Base-by-base conservation (phyloP, 2,797 vertebrate genomes). In the Catharus ustulatus region DNA sequence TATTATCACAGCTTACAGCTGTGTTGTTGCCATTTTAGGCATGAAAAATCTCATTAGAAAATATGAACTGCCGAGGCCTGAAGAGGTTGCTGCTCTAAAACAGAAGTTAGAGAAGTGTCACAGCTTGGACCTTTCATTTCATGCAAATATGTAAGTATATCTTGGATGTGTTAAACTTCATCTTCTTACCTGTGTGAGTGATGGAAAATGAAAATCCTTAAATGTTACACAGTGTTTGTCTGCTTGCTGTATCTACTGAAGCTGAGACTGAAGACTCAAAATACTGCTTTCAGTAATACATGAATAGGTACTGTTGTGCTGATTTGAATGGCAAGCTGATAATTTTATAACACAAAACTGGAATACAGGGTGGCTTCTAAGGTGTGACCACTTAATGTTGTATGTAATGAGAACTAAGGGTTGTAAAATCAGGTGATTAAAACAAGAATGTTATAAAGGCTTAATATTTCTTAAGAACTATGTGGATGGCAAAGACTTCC, bases 31-130 rank as follows among this genome's bases (percentile, higher is more conserved):
- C 13, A 45, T 49, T 63, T 40, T 67, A 99, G 99, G 98, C 79
- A 99, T 99, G 96, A 99, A 99, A 97, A 98, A 97, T 38, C 97
- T 99, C 40, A 97, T 99, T 3, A 99, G 99, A 96, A 99, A 98
- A 84, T 99, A 99, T 0, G 98, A 99, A 68, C 97, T 98, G 82
- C 98, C 99, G 2, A 98, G 98, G 94, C 27, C 97, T 16, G 99
- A 99, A 34, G 99, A 98, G 73, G 98, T 99, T 77, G 98, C 97
- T 52, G 15, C 80, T 73, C 98, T 98, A 94, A 99, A 99, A 96
- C 98, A 98, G 97, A 99, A 99, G 90, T 62, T 99, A 88, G 99
- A 99, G 94, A 98, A 98, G 95, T 98, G 99, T 95, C 98, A 99
- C 55, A 97, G 98, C 22, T 80, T 68, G 3, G 99, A 99, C 61